Evolutionary conservation across 2,888 invertebrate species (phyloP).

Genomic region (Odontocolon sp.): DNA sequence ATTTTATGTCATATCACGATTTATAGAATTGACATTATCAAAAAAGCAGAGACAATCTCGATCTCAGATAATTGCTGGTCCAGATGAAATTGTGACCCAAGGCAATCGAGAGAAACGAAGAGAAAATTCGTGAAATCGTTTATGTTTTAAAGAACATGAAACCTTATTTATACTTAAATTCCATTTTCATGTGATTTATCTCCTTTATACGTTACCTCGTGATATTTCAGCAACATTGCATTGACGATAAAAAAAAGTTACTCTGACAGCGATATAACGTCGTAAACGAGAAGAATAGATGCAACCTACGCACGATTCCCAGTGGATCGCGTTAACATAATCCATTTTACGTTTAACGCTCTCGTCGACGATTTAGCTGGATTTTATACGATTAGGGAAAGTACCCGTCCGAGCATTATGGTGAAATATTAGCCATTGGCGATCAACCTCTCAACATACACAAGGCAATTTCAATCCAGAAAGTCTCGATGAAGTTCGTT

Average conservation of each 20-base stretch:
- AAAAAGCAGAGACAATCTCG: no score
- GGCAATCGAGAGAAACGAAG: no score
- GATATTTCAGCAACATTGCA: not conserved
- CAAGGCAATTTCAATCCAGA: conserved; percentile 24
- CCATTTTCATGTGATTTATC: no score
- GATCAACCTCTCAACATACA: not conserved
- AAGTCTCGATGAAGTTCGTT: conserved; percentile 30
- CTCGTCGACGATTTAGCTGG: not conserved
- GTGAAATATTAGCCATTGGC: conserved; percentile 22
- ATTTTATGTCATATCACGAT: not conserved
- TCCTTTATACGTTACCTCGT: no score
- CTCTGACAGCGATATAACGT: not conserved
- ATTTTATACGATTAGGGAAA: conserved; percentile 28
- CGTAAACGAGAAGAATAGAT: not conserved
- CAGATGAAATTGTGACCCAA: no score
- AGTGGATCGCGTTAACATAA: conserved; percentile 14
- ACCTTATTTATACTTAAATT: no score
- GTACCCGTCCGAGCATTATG: conserved; percentile 22
- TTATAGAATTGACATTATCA: no score
- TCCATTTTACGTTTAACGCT: conserved; percentile 32
- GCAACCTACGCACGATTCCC: not conserved
- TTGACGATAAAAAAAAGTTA: not conserved
- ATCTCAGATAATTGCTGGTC: no score
- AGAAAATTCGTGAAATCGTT: no score
- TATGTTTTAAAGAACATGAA: no score